These are phyloP conservation scores for Drosophila pallidifrons DNA, from an alignment of 1,140 invertebrate genomes.

Conservation along the genomic window DNA sequence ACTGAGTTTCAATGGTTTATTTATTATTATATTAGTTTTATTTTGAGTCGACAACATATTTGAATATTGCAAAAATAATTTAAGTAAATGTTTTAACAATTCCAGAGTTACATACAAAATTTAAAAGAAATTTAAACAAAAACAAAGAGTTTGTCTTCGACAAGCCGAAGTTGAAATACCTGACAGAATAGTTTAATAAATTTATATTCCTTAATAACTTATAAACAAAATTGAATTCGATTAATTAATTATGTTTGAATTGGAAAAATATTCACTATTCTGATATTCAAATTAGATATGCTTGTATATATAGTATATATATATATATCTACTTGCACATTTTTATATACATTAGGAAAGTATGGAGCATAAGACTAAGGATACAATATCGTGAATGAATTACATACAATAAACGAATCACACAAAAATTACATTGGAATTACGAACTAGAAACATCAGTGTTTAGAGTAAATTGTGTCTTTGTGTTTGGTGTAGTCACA, in stretches of 20 bases:
- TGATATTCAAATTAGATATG: slow-evolving; percentile 58
- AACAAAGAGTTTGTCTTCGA: background rate
- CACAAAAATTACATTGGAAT: slow-evolving; percentile 59
- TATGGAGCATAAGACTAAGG: slow-evolving; percentile 50
- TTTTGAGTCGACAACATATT: slow-evolving; percentile 13
- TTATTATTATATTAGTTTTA: background rate
- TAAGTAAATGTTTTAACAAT: slow-evolving; percentile 41
- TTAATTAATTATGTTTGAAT: too few species aligned
- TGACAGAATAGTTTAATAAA: too few species aligned
- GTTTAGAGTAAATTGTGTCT: slow-evolving; percentile 1
- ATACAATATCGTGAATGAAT: slow-evolving; percentile 40
- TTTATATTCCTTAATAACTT: too few species aligned
- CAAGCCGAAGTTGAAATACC: background rate
- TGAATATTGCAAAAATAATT: slow-evolving; percentile 62
- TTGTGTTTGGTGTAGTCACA: slow-evolving; percentile 47
- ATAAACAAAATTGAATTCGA: too few species aligned
- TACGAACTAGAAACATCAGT: slow-evolving; percentile 54
- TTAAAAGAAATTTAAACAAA: slow-evolving; percentile 6
- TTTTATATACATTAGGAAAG: slow-evolving; percentile 65
- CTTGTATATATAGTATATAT: slow-evolving; percentile 20
- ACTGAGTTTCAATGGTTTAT: slow-evolving; percentile 1
- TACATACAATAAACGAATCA: slow-evolving; percentile 52
- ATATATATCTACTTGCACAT: slow-evolving; percentile 26
- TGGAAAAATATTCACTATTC: too few species aligned
- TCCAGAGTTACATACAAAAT: slow-evolving; percentile 29